Conservation (phyloP, 2,888 invertebrate species). For the Noctua janthe region DNA sequence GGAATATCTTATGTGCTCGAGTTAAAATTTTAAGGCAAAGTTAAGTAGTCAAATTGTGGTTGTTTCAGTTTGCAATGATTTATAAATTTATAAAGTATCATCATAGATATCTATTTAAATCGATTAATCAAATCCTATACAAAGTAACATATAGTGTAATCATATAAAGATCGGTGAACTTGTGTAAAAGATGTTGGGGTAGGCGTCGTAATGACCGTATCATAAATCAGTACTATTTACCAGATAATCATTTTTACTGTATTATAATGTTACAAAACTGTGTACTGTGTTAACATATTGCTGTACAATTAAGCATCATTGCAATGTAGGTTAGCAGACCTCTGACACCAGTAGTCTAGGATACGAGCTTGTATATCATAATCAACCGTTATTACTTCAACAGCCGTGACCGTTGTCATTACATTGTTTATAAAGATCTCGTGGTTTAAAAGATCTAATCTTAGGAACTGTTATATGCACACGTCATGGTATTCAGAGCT, state of each 20-base stretch:
- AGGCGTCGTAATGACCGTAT: neutral
- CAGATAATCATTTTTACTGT: neutral
- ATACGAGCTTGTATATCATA: conserved; percentile 3
- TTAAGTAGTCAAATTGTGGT: neutral
- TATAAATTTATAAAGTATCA: neutral
- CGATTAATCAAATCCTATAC: neutral
- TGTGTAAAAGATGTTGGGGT: neutral
- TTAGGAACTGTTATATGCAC: neutral
- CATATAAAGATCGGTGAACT: neutral
- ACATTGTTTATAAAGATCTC: conserved; percentile 19
- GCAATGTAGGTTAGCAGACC: neutral
- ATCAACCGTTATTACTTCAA: conserved; percentile 28
- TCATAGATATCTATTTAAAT: neutral
- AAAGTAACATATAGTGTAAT: neutral
- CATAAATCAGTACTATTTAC: neutral
- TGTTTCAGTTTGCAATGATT: neutral
- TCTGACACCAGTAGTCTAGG: conserved; percentile 19
- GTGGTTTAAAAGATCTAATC: conserved; percentile 5
- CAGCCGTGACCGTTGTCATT: conserved; percentile 12
- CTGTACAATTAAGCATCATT: conserved; percentile 20
- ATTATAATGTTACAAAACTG: neutral
- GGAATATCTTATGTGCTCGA: neutral
- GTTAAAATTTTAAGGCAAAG: neutral
- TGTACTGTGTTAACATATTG: neutral
- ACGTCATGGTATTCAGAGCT: neutral